phyloP scores from a whole-genome alignment of 2,888 invertebrate species.

The Patella caerulea region DNA sequence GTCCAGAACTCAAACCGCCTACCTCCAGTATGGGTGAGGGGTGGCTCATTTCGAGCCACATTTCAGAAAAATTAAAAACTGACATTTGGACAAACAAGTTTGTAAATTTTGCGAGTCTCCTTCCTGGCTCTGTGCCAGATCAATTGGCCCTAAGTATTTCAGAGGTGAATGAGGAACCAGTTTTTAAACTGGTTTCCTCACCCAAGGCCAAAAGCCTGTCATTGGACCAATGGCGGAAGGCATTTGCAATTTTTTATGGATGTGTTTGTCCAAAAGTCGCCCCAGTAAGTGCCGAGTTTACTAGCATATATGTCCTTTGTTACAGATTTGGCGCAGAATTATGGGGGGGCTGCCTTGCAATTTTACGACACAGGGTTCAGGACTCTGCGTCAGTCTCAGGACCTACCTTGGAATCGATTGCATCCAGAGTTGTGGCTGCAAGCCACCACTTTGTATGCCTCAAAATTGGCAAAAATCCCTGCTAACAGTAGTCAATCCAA shows the following conservation, averaged over 20 bases:
- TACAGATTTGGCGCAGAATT: not conserved
- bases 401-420: not conserved
- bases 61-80: not conserved
- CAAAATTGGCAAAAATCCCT: no score
- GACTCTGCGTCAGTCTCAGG: not conserved
- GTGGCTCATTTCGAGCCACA: not conserved
- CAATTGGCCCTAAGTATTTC: no score
- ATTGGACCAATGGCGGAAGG: not conserved
- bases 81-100: not conserved
- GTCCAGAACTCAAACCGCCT: not conserved
- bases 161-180: no score
- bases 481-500: not conserved
- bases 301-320: not conserved
- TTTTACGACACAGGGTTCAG: not conserved
- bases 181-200: no score
- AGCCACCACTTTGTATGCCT: no score
- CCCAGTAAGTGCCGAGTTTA: not conserved
- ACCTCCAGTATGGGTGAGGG: not conserved
- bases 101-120: not conserved
- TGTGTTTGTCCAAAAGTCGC: not conserved
- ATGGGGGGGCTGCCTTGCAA: not conserved
- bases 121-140: not conserved
- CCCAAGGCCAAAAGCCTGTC: not conserved
- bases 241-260: not conserved
- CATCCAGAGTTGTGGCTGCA: not conserved